Evolutionary conservation across 2,888 invertebrate species (phyloP), one percentile per base, ranked within the genome.

Genomic region (Hypselothyrea guttata): DNA sequence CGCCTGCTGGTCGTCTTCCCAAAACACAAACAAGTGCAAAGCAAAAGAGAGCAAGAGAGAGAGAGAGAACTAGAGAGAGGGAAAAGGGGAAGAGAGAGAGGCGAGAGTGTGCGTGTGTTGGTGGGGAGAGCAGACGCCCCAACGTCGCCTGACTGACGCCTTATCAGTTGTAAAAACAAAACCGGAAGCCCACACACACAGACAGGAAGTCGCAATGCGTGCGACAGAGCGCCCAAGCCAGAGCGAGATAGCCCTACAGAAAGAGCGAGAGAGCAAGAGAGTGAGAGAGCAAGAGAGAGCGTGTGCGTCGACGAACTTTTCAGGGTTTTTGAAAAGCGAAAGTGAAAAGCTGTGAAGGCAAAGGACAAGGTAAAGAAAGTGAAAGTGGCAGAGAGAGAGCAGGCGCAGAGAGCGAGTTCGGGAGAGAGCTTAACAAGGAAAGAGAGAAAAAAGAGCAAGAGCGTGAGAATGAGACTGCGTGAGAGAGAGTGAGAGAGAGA

Each of bases 131-230:
- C 59, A 28, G 4, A 7, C 31, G 18, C 35, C 54, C 34, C 11
- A 52, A 54, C 48, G 52, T 58, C 63, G 82, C 71, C 84, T 70
- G 69, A 62, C 63, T 59, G 71, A 77, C 74, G 81, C 81, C 86
- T 81, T 81, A 81, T 81, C 81, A 81, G 81, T 78, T 74, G 78
- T 74, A 75, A 78, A 87, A 76, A 75, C 72, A 73, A 86, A 79
- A 85, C 87, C 87, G 88, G 88, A 87, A 88, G 84, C 82, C 60
- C 81, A 65, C 78, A 84, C 75, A 63, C 63, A 72, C 63, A 75
- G 70, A 68, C 84, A 85, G 87, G 86, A 86, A 87, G 84, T 85
- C 61, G 60, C 55, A 53, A 46, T 64, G 57, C 59, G 65, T 51
- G 53, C 46, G 66, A 41, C 46, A 55, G 64, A 59, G 70, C 13